These are phyloP conservation scores for Ceratosolen solmsi DNA, from an alignment of 1,140 invertebrate species.

Conservation along the genomic window DNA sequence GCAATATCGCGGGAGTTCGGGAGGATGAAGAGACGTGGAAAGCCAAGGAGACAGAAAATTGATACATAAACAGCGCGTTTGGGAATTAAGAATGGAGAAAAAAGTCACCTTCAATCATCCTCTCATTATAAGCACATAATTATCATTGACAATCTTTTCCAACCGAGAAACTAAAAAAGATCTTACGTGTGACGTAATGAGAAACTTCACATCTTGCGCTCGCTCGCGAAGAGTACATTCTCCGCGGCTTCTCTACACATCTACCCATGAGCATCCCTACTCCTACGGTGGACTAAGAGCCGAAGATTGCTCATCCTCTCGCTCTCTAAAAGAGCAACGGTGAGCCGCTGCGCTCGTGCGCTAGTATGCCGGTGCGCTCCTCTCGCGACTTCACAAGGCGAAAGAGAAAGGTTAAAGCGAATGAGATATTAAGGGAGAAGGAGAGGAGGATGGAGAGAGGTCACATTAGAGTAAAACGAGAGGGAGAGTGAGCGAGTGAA, in stretches of 20 bases:
- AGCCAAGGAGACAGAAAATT: too few relatives aligned
- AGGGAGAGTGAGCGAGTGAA: slow-evolving; percentile 34
- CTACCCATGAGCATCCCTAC: slow-evolving; percentile 23
- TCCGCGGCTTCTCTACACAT: background rate
- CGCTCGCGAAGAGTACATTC: slow-evolving; percentile 36
- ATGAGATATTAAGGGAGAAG: slow-evolving; percentile 46
- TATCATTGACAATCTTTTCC: slow-evolving; percentile 3
- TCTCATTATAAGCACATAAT: slow-evolving; percentile 10
- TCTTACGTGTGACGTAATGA: slow-evolving; percentile 35
- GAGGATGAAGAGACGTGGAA: background rate
- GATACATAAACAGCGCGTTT: background rate
- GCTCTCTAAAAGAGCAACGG: slow-evolving; percentile 9
- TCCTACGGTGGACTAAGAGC: background rate
- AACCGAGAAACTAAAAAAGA: slow-evolving; percentile 25
- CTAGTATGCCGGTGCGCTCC: background rate
- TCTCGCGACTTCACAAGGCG: background rate
- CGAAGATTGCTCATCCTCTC: slow-evolving; percentile 46
- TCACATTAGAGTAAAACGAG: slow-evolving; percentile 32
- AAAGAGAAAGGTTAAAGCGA: slow-evolving; percentile 51
- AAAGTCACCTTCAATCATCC: background rate
- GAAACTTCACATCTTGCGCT: slow-evolving; percentile 38
- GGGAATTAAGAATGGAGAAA: background rate
- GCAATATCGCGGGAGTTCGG: too few relatives aligned
- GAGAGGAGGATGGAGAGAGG: slow-evolving; percentile 44
- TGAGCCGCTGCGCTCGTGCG: background rate